Percentiles rank a stretch among this genome's conserved stretches.
Conservation (phyloP, 2,888 invertebrate species). For the Anarsia innoxiella region DNA sequence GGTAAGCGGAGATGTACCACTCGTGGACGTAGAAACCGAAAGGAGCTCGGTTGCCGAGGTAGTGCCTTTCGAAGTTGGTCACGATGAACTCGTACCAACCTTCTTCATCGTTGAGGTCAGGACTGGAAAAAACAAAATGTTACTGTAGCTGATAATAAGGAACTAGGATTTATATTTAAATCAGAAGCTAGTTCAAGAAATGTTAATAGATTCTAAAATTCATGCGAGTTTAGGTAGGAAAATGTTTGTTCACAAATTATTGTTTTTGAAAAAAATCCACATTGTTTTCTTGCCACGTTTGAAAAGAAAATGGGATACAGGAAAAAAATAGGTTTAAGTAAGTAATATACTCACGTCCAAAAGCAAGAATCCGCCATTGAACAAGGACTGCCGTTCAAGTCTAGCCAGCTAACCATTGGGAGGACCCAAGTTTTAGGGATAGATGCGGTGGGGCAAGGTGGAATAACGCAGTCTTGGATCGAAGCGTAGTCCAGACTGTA, state of each 20-base stretch:
- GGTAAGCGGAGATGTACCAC: constrained; percentile 67
- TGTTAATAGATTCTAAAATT: no score
- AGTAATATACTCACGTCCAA: constrained; percentile 51
- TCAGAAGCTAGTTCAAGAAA: no score
- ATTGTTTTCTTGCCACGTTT: no score
- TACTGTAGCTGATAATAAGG: no score
- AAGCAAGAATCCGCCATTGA: constrained; percentile 75
- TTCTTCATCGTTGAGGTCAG: constrained; percentile 44
- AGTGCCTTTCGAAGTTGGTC: constrained; percentile 78
- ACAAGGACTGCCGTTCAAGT: constrained; percentile 61
- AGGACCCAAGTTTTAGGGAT: constrained; percentile 79
- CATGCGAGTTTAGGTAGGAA: no score
- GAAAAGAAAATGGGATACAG: no score
- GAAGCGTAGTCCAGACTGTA: constrained; percentile 79
- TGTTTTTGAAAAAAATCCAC: no score
- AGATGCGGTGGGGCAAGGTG: constrained; percentile 73
- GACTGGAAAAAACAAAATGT: no score
- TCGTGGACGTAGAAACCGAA: constrained; percentile 81
- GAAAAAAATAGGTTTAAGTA: no score
- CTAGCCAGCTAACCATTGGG: constrained; percentile 77
- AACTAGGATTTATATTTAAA: no score
- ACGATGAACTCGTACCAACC: constrained; percentile 74
- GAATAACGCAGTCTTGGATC: constrained; percentile 71
- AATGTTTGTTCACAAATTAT: no score
- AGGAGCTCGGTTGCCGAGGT: constrained; percentile 78